These are phyloP conservation scores for Pammene aurita DNA, from an alignment of 2,888 invertebrate genomes.

Conservation along the genomic window DNA sequence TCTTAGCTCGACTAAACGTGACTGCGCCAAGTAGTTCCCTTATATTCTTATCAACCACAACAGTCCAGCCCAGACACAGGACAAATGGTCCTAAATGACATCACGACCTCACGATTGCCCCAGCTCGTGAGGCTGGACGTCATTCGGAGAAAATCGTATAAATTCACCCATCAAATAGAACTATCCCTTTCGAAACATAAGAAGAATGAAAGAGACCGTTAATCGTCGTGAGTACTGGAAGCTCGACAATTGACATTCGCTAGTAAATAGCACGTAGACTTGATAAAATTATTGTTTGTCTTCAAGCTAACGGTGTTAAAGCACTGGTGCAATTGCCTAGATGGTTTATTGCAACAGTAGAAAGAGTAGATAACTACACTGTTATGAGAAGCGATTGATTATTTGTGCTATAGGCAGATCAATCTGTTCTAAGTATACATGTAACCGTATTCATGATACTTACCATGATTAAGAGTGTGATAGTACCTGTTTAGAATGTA, in stretches of 20 bases:
- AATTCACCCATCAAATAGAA: constrained; percentile 15
- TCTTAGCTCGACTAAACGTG: not conserved
- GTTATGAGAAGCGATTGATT: constrained; percentile 7
- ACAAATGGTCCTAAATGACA: constrained; percentile 49
- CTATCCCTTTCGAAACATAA: constrained; percentile 16
- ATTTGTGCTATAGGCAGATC: constrained; percentile 12
- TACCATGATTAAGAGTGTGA: not conserved
- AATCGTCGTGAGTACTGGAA: constrained; percentile 13
- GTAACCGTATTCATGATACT: not conserved
- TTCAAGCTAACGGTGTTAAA: constrained; percentile 31
- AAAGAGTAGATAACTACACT: constrained; percentile 19
- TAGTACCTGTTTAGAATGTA: not conserved
- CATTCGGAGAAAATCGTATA: constrained; percentile 56
- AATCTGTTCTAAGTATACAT: constrained; percentile 14
- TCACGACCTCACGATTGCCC: constrained; percentile 62
- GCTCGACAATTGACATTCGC: constrained; percentile 23
- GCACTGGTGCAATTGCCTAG: constrained; percentile 23
- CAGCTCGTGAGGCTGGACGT: constrained; percentile 61
- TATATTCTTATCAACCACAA: not conserved
- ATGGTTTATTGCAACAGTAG: constrained; percentile 31
- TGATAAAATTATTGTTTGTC: constrained; percentile 39
- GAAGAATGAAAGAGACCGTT: constrained; percentile 12
- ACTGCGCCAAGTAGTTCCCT: not conserved
- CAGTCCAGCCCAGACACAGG: constrained; percentile 6
- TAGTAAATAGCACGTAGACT: constrained; percentile 35